Conservation (phyloP, 1,140 invertebrate species). For the Atta colombica region DNA sequence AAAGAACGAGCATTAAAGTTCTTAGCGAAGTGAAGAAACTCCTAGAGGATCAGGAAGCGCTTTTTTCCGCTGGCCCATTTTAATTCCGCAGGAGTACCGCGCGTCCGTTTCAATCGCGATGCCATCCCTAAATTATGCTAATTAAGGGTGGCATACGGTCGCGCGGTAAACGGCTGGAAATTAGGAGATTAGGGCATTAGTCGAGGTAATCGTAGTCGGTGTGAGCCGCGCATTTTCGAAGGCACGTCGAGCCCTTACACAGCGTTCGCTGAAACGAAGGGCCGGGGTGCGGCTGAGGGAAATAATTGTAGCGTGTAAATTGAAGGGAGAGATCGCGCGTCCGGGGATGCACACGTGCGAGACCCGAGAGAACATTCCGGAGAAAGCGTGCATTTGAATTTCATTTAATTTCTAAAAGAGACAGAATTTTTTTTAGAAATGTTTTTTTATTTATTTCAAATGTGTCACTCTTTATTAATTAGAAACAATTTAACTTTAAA, state of each 20-base stretch:
- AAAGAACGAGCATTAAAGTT: slow-evolving; percentile 37
- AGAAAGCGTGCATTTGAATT: background rate
- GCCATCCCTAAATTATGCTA: slow-evolving; percentile 30
- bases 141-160: slow-evolving; percentile 36
- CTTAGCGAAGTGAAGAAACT: background rate
- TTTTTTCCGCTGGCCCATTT: slow-evolving; percentile 5
- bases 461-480: background rate
- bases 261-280: background rate
- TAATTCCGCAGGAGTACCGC: background rate
- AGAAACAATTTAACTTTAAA: background rate
- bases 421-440: background rate
- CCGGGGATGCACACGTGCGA: background rate
- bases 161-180: slow-evolving; percentile 51
- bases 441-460: background rate
- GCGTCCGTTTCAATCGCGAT: slow-evolving; percentile 18
- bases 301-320: slow-evolving; percentile 60
- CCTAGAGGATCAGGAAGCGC: background rate
- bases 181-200: slow-evolving; percentile 56
- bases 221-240: slow-evolving; percentile 13
- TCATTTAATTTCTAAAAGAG: background rate
- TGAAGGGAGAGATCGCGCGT: background rate
- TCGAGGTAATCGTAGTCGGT: slow-evolving; percentile 29
- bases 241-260: slow-evolving; percentile 24
- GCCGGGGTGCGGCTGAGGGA: background rate
- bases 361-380: background rate